A percentile compares a stretch with the other conserved stretches of the same genome.
phyloP scores from a whole-genome alignment of 2,888 invertebrate genomes.

The Pinctada fucata region DNA sequence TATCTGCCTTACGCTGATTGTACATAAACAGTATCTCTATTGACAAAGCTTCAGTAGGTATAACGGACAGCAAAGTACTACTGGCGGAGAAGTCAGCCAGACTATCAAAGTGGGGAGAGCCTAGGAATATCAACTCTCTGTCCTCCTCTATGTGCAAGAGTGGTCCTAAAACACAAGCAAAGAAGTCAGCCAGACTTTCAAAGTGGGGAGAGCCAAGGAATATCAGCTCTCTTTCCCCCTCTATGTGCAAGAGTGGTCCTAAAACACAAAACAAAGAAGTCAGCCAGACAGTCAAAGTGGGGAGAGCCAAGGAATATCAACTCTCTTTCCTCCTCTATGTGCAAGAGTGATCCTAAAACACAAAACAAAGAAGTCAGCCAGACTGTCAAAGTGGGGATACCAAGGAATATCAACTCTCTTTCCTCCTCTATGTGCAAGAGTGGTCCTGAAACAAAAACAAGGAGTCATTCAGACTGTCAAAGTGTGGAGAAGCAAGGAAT shows the following conservation, averaged over 20 bases:
- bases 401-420: neutral
- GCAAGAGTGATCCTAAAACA: neutral
- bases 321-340: neutral
- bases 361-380: neutral
- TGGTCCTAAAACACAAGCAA: neutral
- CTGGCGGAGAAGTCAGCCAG: neutral
- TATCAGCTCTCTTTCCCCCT: neutral
- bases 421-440: neutral
- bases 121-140: neutral
- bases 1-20: conserved; percentile 28
- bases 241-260: neutral
- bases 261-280: neutral
- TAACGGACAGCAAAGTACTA: neutral
- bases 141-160: neutral
- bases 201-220: neutral
- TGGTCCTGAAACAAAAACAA: neutral
- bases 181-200: neutral
- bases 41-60: neutral
- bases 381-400: neutral
- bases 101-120: neutral
- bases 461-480: neutral
- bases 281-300: neutral
- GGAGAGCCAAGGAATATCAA: neutral
- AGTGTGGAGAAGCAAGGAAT: neutral
- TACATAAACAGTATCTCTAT: conserved; percentile 32